These are phyloP conservation scores for Schlechtendalia chinensis DNA, from an alignment of 1,140 invertebrate species.

Conservation along the genomic window DNA sequence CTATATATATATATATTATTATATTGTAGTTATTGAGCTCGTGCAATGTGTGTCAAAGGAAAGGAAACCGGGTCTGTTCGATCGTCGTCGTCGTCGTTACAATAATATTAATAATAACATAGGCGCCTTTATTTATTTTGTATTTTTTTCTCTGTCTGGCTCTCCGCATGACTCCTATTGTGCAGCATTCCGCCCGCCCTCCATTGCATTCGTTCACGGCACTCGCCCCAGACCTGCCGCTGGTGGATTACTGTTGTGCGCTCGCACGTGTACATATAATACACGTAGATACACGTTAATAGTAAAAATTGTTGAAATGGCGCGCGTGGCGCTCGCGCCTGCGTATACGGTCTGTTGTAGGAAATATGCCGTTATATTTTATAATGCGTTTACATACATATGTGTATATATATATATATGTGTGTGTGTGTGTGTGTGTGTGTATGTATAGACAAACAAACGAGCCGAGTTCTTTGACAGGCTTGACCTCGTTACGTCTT, in stretches of 20 bases:
- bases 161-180: too few species aligned
- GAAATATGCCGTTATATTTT: conserved; percentile 28
- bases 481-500: conserved; percentile 35
- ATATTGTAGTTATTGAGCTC: too few species aligned
- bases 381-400: conserved; percentile 11
- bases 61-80: conserved; percentile 23
- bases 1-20: too few species aligned
- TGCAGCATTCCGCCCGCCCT: neutral
- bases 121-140: conserved; percentile 14
- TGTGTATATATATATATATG: neutral
- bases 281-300: neutral
- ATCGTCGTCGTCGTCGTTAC: neutral
- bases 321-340: neutral
- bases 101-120: neutral
- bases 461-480: conserved; percentile 16
- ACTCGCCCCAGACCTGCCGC: conserved; percentile 17
- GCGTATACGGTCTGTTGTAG: neutral
- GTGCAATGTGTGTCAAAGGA: conserved; percentile 21
- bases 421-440: too few species aligned
- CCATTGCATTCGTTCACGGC: neutral
- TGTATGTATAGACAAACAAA: neutral
- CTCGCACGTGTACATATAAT: neutral
- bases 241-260: conserved; percentile 31
- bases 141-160: neutral
- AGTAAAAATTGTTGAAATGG: neutral